Evolutionary conservation across 2,888 invertebrate species (phyloP).

Genomic region (Drosophila borealis): DNA sequence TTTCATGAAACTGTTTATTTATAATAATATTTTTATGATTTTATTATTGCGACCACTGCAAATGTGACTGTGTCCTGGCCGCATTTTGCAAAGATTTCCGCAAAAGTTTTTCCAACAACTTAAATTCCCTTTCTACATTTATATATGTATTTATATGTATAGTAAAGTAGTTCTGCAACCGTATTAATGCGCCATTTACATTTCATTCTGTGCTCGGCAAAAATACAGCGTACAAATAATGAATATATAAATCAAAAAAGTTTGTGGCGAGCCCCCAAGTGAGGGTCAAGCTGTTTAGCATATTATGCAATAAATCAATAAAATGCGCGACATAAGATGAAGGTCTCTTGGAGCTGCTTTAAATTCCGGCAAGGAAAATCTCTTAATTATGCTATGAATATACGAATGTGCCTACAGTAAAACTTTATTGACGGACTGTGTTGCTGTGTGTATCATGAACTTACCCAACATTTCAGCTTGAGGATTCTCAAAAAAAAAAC

Average conservation of each 20-base stretch:
- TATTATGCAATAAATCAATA: slow-evolving; percentile 52
- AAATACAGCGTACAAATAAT: slow-evolving; percentile 50
- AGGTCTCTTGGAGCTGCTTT: neutral
- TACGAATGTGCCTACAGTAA: slow-evolving; percentile 11
- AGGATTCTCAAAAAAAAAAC: neutral
- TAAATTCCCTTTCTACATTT: slow-evolving; percentile 42
- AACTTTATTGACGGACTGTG: slow-evolving; percentile 19
- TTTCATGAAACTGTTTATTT: slow-evolving; percentile 65
- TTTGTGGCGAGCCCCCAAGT: slow-evolving; percentile 30
- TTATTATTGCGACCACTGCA: slow-evolving; percentile 56
- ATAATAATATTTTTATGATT: slow-evolving; percentile 73
- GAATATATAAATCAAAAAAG: slow-evolving; percentile 67
- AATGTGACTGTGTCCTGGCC: slow-evolving; percentile 24
- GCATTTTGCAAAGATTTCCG: slow-evolving; percentile 63
- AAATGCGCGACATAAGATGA: slow-evolving; percentile 5
- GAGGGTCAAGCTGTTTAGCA: slow-evolving; percentile 36
- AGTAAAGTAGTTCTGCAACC: slow-evolving; percentile 26
- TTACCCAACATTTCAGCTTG: slow-evolving; percentile 17
- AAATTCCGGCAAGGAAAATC: neutral
- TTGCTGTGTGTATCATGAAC: slow-evolving; percentile 14
- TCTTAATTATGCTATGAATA: slow-evolving; percentile 16
- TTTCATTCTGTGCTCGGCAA: slow-evolving; percentile 55
- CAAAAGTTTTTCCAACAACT: slow-evolving; percentile 64
- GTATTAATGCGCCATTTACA: slow-evolving; percentile 66
- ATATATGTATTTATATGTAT: neutral